Conservation (phyloP, 2,888 invertebrate species). For the Agrotis ipsilon region DNA sequence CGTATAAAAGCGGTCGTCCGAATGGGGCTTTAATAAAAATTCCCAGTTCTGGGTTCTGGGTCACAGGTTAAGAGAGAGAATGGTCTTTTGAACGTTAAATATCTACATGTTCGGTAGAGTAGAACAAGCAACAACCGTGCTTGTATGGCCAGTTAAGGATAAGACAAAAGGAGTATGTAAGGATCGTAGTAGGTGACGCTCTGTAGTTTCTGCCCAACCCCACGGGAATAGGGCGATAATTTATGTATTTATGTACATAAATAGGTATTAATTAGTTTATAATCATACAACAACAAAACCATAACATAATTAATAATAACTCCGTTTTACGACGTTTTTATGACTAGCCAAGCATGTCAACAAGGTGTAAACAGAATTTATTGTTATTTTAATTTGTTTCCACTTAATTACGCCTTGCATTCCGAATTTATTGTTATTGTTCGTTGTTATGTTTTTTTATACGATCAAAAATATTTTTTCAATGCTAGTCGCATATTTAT, state of each 20-base stretch:
- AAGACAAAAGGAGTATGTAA: too few relatives aligned
- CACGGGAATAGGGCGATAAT: too few relatives aligned
- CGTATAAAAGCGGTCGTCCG: too few relatives aligned
- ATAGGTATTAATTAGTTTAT: not conserved
- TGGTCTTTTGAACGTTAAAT: too few relatives aligned
- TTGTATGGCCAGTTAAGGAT: too few relatives aligned
- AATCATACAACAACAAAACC: not conserved
- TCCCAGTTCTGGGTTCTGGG: not conserved
- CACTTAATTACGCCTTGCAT: slow-evolving; percentile 4
- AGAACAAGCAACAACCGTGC: too few relatives aligned
- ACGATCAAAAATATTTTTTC: not conserved
- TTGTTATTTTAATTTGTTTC: not conserved
- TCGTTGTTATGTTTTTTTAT: slow-evolving; percentile 5
- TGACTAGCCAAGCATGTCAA: slow-evolving; percentile 6
- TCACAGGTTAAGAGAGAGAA: too few relatives aligned
- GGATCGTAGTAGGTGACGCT: too few relatives aligned
- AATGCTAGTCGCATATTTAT: too few relatives aligned
- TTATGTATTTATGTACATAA: not conserved
- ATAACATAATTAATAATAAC: not conserved
- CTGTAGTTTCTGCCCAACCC: too few relatives aligned
- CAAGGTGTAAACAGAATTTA: not conserved
- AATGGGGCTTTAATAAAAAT: too few relatives aligned
- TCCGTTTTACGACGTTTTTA: slow-evolving; percentile 30
- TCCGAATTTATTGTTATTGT: slow-evolving; percentile 4
- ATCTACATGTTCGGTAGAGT: too few relatives aligned